Evolutionary conservation across 2,113 vertebrate genomes (phyloP), one percentile per base, ranked within the genome.

Genomic region (Centropristis striata): DNA sequence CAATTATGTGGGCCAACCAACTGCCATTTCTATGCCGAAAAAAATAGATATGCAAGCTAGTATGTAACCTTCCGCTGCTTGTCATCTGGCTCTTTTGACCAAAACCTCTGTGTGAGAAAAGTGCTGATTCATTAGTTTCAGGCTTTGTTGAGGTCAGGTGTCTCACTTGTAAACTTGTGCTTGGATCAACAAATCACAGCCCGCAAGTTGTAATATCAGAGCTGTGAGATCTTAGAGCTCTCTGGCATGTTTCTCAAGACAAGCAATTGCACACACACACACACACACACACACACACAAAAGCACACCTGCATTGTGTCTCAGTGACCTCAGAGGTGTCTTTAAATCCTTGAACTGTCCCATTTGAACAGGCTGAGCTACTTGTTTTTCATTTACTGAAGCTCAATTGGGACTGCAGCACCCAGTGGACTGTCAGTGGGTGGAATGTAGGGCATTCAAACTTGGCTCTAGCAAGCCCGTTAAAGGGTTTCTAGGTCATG

Each of bases 121-220:
- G 28, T 53, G 71, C 73, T 66, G 68, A 88, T 78, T 83, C 75
- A 42, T 23, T 37, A 18, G 28, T 50, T 81, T 61, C 65, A 53
- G 59, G 37, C 14, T 61, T 18, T 36, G 57, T 15, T 6, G n/a
- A 75, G 79, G 86, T 83, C 70, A 78, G 73, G 49, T 36, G 59
- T 83, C 59, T 78, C 49, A 68, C 66, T 88, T 75, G 81, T 80
- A 72, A 82, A 84, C 75, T 58, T 60, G 78, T 66, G 82, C 84
- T 87, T 81, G 71, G 27, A 77, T 78, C 77, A 74, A 67, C 60
- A 25, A 74, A 85, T 71, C 71, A 78, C 61, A n/a, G n/a, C n/a
- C n/a, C n/a, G n/a, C n/a, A 83, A 72, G 78, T 51, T 85, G 75
- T 78, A 78, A 72, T 73, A 59, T 77, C 28, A 73, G 32, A 28